Percentiles rank a stretch among this genome's conserved stretches.
Evolutionary conservation across 2,797 vertebrate genomes (phyloP).

Genomic region (Holocentrus rufus): DNA sequence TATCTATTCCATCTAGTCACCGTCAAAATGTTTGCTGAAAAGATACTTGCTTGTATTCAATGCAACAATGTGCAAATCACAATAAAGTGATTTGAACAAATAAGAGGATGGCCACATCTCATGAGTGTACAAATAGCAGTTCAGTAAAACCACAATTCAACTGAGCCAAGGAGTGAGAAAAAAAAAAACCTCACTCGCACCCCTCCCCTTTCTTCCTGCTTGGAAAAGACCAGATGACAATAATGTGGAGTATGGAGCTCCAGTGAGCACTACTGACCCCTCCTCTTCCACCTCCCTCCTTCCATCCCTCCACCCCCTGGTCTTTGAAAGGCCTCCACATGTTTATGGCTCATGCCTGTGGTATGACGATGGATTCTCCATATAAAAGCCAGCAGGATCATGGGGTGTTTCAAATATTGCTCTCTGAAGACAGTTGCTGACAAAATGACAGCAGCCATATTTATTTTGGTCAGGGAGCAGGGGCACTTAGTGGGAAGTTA

Average conservation of each 20-base stretch:
- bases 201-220: conserved; percentile 73
- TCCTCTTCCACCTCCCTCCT: conserved; percentile 64
- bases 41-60: conserved; percentile 1
- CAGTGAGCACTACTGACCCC: conserved; percentile 69
- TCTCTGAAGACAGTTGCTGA: conserved; percentile 84
- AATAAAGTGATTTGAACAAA: conserved; percentile 48
- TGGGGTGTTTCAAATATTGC: conserved; percentile 84
- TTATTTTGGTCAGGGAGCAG: conserved; percentile 84
- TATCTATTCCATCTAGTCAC: background rate
- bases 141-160: conserved; percentile 66
- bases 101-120: conserved; percentile 38
- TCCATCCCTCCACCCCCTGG: conserved; percentile 56
- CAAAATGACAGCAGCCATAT: conserved; percentile 84
- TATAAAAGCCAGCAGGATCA: conserved; percentile 82
- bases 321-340: conserved; percentile 83
- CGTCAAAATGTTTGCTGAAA: background rate
- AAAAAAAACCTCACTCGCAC: conserved; percentile 49
- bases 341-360: conserved; percentile 86
- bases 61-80: conserved; percentile 16
- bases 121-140: conserved; percentile 62
- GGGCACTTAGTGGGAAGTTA: conserved; percentile 82
- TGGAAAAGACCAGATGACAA: conserved; percentile 80
- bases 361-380: conserved; percentile 87
- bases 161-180: conserved; percentile 66
- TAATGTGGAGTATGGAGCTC: conserved; percentile 74